Base-by-base conservation (phyloP, 2,888 invertebrate species). In the Andrena bicolor region DNA sequence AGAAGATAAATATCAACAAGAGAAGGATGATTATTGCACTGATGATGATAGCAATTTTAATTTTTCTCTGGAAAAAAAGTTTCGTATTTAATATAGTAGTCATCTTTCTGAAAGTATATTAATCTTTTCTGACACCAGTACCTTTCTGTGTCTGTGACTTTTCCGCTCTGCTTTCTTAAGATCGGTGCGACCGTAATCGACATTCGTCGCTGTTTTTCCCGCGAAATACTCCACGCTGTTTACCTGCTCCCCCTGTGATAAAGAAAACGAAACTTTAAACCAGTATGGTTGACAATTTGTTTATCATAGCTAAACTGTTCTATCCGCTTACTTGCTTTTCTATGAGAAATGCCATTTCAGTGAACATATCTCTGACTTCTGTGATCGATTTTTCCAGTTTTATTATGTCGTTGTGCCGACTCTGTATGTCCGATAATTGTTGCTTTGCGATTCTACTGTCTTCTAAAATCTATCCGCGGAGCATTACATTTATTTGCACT, bases 341-440 rank as follows among this genome's bases (percentile, higher is more conserved):
- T 35, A 98, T 96, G 70, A 97, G 95, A 94, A 96, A 96, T 60
- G 97, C 97, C 95, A 98, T 96, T 94, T 98, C 97, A 91, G 96
- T 94, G 94, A 98, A 98, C 94, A 98, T 96, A 92, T 97, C 97
- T 90, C 96, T 95, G 76, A 98, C 95, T 92, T 98, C 97, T 60
- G 94, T 93, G 88, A 98, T 96, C 90, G 97, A 96, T 89, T 95
- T 96, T 94, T 98, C 98, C 83, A 98, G 95, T 92, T 97, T 97
- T 87, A 97, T 93, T 87, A 98, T 95, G 94, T 98, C 97, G 88
- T 96, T 96, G 93, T 97, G 98, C 71, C 98, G 95, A 85, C 96
- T 96, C 95, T 98, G 97, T 87, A 98, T 96, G 91, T 97, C 98
- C 84, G 96, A 96, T 90, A 98, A 95, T 92, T 96, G 96, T 87